Percentiles rank a stretch among this genome's conserved stretches.
Conservation (phyloP, 2,113 vertebrate species). For the Peromyscus maniculatus region DNA sequence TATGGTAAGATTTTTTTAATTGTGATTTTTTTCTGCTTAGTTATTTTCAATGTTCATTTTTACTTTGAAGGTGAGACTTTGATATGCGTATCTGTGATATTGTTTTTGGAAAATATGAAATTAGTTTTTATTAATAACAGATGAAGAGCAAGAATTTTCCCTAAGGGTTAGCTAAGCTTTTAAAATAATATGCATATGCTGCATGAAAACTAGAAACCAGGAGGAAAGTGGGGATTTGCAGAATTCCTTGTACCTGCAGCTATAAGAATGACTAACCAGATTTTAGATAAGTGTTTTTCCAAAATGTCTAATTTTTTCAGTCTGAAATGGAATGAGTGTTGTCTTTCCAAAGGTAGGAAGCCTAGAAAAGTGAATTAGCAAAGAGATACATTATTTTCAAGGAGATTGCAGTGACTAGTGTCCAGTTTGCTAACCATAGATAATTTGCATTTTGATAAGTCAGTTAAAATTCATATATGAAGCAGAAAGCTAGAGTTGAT, state of each 20-base stretch:
- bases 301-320: neutral
- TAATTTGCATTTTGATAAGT: neutral
- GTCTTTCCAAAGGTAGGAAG: neutral
- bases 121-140: slow-evolving; percentile 55
- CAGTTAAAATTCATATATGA: neutral
- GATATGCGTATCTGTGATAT: neutral
- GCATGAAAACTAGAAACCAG: neutral
- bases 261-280: neutral
- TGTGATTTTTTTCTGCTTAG: neutral
- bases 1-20: neutral
- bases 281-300: neutral
- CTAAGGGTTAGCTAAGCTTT: slow-evolving; percentile 20
- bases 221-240: neutral
- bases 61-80: slow-evolving; percentile 46
- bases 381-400: neutral
- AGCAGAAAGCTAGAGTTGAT: neutral
- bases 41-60: slow-evolving; percentile 19
- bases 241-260: neutral
- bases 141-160: neutral
- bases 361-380: slow-evolving; percentile 4
- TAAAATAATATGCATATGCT: slow-evolving; percentile 43
- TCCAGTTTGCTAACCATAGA: neutral
- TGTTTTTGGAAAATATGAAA: slow-evolving; percentile 26
- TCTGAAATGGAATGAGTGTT: neutral
- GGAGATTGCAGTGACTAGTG: neutral